A percentile compares a stretch with the other conserved stretches of the same genome.
phyloP scores from a whole-genome alignment of 2,113 vertebrate species.

The Octodon degus region DNA sequence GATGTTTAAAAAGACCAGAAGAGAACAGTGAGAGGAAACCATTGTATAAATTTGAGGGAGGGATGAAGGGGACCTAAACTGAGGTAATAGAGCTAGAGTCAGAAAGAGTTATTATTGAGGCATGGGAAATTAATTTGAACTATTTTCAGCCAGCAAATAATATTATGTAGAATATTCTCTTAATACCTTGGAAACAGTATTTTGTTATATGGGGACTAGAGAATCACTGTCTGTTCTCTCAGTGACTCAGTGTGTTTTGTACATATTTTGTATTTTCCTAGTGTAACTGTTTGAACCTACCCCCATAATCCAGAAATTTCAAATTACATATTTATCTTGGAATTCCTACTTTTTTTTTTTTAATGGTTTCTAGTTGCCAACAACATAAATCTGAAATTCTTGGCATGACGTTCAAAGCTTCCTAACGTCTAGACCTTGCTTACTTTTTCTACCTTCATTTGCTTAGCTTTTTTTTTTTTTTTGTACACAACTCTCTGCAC shows the following conservation, averaged over 20 bases:
- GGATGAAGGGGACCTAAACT: background rate
- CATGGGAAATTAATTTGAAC: background rate
- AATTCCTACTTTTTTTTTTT: background rate
- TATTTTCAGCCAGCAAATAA: background rate
- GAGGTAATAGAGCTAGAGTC: background rate
- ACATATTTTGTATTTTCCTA: background rate
- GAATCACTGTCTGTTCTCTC: constrained; percentile 11
- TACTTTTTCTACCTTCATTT: background rate
- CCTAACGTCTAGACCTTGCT: background rate
- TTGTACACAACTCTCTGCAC: background rate
- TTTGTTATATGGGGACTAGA: background rate
- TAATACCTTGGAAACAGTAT: background rate
- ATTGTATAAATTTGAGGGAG: background rate
- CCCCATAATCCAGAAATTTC: background rate
- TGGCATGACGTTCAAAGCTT: background rate
- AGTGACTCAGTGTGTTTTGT: background rate
- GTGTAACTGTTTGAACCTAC: background rate
- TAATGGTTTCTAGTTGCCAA: constrained; percentile 7
- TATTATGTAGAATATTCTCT: background rate
- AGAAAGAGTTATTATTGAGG: background rate
- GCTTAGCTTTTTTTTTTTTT: background rate
- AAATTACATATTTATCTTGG: background rate
- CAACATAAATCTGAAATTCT: constrained; percentile 16
- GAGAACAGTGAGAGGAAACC: background rate
- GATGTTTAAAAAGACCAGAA: background rate